Base-by-base conservation (phyloP, 92 coral and sea anemone genomes). In the Porites lobata region DNA sequence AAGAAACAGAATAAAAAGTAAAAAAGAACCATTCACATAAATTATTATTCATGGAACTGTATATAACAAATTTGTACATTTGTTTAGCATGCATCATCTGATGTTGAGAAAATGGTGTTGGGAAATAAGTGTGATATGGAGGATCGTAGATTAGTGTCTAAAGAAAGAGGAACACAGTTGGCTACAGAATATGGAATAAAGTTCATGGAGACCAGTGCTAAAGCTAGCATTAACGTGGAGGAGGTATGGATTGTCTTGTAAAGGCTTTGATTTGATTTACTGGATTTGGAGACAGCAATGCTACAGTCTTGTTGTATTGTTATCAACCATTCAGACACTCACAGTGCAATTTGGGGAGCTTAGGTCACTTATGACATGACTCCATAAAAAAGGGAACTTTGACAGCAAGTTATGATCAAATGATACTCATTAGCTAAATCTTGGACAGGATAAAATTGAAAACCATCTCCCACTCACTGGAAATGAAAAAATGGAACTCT, bases 201-300 rank as follows among this genome's bases (percentile, higher is more conserved):
- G 83, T 96, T 96, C 90, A 96, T 96, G 99, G 99, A 96, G 84
- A 96, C 99, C 14, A 96, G 99, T 95, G 99, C 99, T 77, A 96
- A 96, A 94, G 95, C 99, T 50, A 96, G 99, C 87, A 95, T 96
- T 76, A 96, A 96, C 74, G 99, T 96, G 3, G 99, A 96, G 81
- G 99, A 96, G 94, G 98, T 95, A 59, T 63, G 47, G 47, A 38
- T 19, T 72, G 3, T 59, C 9, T 38, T 6, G 17, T 4, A 50
- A 20, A 19, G 43, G 15, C 47, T 4, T 38, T 38, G 47, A 38
- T 38, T 38, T 4, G 47, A 38, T 38, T 38, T 38, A 4, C 4
- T 38, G 47, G 47, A 38, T 4, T 38, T 38, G 6, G 47, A 38
- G 47, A 38, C 47, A 38, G 47, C 7, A 38, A 4, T 38, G 47